Base-by-base conservation (phyloP, 2,797 vertebrate genomes). In the Heteromormyrus szaboi region DNA sequence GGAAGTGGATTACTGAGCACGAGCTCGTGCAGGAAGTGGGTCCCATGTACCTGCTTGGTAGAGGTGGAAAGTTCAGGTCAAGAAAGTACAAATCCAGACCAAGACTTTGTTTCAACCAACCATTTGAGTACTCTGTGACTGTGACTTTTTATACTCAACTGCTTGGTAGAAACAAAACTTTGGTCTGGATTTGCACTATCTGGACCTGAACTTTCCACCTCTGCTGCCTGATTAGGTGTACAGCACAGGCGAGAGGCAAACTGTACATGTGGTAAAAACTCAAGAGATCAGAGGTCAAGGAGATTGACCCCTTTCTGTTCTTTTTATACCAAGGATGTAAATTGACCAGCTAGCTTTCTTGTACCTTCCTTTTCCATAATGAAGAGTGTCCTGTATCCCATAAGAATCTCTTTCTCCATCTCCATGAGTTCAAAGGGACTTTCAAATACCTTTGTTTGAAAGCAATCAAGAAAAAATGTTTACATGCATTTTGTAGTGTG, bases 401-500 rank as follows among this genome's bases (percentile, higher is more conserved):
- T 88, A 54, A 56, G 19, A 85, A 72, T 65, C 44, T 19, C 41
- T 72, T 65, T 86, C 51, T 86, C 51, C 41, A 33, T 59, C 25
- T 86, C 53, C 53, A n/a, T 56, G 25, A 29, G 5, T 79, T 85
- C 59, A 65, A 22, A 12, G 22, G 79, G 53, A 84, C 72, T 37
- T 25, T 37, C 68, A 88, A 79, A 37, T 54, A 37, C 22, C 33
- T 48, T 76, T 89, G 51, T 53, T 37, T 86, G 53, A 41, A 53
- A 86, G 84, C 59, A 62, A 91, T 92, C 90, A 92, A 79, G 76
- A 89, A 88, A 88, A 41, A 89, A 93, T 90, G 93, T 94, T 95
- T 93, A 94, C 94, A 92, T 92, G 90, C 92, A 91, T 92, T 92
- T 87, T 88, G 33, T 88, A 88, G 44, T 92, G 46, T 93, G 93